phyloP scores from a whole-genome alignment of 2,888 invertebrate genomes.

The Epinotia ramella region DNA sequence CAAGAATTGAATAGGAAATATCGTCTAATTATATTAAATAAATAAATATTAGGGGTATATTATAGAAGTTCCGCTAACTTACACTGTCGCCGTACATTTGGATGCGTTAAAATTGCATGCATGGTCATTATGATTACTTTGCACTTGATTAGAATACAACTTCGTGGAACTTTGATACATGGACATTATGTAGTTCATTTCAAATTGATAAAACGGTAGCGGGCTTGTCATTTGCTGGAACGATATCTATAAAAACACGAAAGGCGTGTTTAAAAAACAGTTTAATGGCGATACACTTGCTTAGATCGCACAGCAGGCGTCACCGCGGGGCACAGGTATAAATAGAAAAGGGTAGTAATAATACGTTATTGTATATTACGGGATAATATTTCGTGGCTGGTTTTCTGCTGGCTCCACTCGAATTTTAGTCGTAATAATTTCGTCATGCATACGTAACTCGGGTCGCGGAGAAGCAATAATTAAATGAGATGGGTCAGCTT shows the following conservation, averaged over 20 bases:
- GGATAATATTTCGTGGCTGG: conserved; percentile 24
- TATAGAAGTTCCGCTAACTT: too few relatives aligned
- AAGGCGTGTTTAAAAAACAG: conserved; percentile 31
- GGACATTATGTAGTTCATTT: background rate
- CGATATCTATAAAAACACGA: conserved; percentile 38
- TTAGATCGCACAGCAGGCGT: conserved; percentile 34
- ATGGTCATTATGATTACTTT: too few relatives aligned
- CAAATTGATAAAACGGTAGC: conserved; percentile 26
- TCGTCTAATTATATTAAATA: too few relatives aligned
- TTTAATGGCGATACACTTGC: conserved; percentile 18
- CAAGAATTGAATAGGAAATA: too few relatives aligned
- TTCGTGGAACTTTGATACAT: background rate
- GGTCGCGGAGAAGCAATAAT: conserved; percentile 42
- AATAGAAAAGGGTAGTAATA: conserved; percentile 36
- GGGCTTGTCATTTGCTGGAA: conserved; percentile 1
- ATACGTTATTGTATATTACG: conserved; percentile 14
- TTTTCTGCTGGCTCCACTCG: conserved; percentile 26
- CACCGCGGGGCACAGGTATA: conserved; percentile 34
- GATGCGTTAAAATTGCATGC: too few relatives aligned
- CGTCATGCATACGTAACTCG: conserved; percentile 38
- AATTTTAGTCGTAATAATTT: conserved; percentile 28
- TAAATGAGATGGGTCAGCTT: conserved; percentile 61
- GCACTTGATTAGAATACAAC: too few relatives aligned
- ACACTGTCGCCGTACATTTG: too few relatives aligned
- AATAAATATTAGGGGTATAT: too few relatives aligned